Evolutionary conservation across 1,140 invertebrate genomes (phyloP).

Genomic region (Zaprionus africanus): DNA sequence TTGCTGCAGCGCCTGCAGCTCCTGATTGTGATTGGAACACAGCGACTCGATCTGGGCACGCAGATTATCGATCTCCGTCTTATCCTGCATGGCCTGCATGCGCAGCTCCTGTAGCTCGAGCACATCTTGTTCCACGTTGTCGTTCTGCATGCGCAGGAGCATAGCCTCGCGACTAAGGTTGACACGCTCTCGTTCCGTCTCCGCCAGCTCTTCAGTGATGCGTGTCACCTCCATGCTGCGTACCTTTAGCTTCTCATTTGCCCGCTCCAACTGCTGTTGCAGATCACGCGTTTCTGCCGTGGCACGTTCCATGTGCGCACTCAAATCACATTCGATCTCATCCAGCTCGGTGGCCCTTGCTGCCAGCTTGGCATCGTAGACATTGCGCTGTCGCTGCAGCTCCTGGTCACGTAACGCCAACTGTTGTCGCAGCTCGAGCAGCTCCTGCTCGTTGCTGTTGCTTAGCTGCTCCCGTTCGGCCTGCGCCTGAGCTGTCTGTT

Average conservation of each 20-base stretch:
- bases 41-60: slow-evolving; percentile 72
- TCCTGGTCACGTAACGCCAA: slow-evolving; percentile 85
- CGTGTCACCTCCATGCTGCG: slow-evolving; percentile 85
- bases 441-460: slow-evolving; percentile 69
- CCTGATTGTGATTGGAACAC: slow-evolving; percentile 73
- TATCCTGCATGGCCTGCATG: slow-evolving; percentile 81
- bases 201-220: slow-evolving; percentile 82
- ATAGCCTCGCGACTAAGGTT: slow-evolving; percentile 70
- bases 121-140: slow-evolving; percentile 77
- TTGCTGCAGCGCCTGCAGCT: slow-evolving; percentile 68
- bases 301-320: slow-evolving; percentile 86
- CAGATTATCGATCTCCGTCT: slow-evolving; percentile 81
- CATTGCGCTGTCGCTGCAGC: slow-evolving; percentile 85
- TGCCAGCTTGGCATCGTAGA: slow-evolving; percentile 85
- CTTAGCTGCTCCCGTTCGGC: slow-evolving; percentile 50
- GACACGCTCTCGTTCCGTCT: slow-evolving; percentile 64
- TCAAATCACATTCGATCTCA: slow-evolving; percentile 87
- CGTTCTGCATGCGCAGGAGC: slow-evolving; percentile 75
- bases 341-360: slow-evolving; percentile 86
- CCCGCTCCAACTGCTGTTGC: slow-evolving; percentile 85
- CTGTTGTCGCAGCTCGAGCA: slow-evolving; percentile 79
- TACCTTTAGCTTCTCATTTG: slow-evolving; percentile 85
- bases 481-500: slow-evolving; percentile 28
- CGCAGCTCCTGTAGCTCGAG: slow-evolving; percentile 78
- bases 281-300: slow-evolving; percentile 85